phyloP scores from a whole-genome alignment of 2,797 vertebrate species.

The Manis pentadactyla region DNA sequence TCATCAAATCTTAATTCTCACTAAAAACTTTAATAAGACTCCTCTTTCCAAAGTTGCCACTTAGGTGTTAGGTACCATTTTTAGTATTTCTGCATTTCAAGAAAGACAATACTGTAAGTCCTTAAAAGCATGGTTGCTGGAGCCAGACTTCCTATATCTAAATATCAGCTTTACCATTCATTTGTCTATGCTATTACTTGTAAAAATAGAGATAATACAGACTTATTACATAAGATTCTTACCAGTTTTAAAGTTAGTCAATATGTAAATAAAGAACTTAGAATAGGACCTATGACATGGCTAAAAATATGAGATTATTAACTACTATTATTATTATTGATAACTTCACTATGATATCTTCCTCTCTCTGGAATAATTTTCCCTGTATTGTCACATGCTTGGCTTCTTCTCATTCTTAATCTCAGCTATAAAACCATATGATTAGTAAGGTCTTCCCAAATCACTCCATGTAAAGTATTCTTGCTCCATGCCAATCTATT shows the following conservation, averaged over 20 bases:
- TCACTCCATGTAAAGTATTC: background rate
- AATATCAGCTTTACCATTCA: background rate
- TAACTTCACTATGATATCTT: background rate
- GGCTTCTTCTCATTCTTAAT: background rate
- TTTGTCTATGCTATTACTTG: background rate
- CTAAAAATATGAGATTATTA: background rate
- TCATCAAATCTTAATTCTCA: background rate
- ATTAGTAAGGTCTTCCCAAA: background rate
- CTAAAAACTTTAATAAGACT: background rate
- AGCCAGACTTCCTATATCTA: background rate
- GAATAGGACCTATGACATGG: background rate
- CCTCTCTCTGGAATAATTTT: background rate
- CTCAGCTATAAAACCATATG: background rate
- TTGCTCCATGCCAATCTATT: background rate
- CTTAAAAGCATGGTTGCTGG: background rate
- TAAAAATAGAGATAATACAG: background rate
- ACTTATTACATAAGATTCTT: background rate
- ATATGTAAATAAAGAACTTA: background rate
- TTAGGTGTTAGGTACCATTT: background rate
- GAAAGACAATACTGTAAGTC: background rate
- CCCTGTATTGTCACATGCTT: background rate
- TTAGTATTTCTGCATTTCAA: background rate
- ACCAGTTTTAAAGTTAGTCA: background rate
- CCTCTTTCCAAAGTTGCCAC: background rate
- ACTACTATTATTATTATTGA: background rate